Conservation (phyloP, 2,888 invertebrate genomes). For the Ctenicera cuprea region DNA sequence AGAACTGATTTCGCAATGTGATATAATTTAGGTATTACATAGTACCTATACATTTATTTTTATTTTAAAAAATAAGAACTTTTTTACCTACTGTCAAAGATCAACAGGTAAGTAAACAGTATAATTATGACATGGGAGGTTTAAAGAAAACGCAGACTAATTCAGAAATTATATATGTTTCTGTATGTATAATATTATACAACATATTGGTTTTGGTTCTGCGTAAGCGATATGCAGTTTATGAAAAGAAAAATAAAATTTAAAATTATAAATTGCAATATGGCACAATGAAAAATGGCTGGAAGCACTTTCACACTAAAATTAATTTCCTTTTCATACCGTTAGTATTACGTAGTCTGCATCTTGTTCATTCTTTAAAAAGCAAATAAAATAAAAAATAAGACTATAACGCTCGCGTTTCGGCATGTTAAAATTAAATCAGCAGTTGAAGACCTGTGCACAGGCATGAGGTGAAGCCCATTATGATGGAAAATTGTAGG, state of each 20-base stretch:
- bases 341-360: constrained; percentile 58
- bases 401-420: constrained; percentile 66
- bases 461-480: constrained; percentile 6
- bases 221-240: constrained; percentile 63
- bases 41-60: too few relatives aligned
- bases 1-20: too few relatives aligned
- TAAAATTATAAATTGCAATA: constrained; percentile 63
- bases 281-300: constrained; percentile 70
- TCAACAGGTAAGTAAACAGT: too few relatives aligned
- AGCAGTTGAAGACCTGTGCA: constrained; percentile 32
- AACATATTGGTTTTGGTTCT: constrained; percentile 58
- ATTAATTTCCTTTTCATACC: constrained; percentile 67
- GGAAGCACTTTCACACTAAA: constrained; percentile 71
- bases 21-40: too few relatives aligned
- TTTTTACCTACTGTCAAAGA: too few relatives aligned
- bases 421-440: constrained; percentile 54
- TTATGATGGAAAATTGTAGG: constrained; percentile 40
- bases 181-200: constrained; percentile 46
- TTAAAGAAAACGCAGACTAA: constrained; percentile 8
- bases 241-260: constrained; percentile 64
- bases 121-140: too few relatives aligned
- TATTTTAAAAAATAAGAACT: too few relatives aligned
- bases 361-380: constrained; percentile 32
- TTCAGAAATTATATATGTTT: constrained; percentile 46
- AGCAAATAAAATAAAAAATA: constrained; percentile 56